Percentiles rank a stretch among this genome's conserved stretches.
phyloP scores from a whole-genome alignment of 1,140 invertebrate genomes.

The Ostrea denselamellosa region DNA sequence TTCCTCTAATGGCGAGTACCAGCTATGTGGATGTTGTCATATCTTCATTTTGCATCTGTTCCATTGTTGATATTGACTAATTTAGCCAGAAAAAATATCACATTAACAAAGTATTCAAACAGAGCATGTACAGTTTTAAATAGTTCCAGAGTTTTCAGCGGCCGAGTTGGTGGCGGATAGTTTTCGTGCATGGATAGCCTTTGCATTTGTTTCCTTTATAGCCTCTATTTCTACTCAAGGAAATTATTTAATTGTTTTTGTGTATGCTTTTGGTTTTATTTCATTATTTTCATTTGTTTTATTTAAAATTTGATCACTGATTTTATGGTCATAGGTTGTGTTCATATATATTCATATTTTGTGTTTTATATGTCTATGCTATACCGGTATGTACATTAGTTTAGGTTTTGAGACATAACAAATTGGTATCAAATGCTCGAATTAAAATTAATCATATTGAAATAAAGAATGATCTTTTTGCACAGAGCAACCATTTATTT shows the following conservation, averaged over 20 bases:
- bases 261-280: not conserved
- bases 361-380: not conserved
- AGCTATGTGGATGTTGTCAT: conserved; percentile 25
- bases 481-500: not conserved
- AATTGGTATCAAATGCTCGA: not conserved
- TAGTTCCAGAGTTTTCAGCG: not conserved
- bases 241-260: not conserved
- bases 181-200: not conserved
- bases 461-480: not conserved
- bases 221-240: not conserved
- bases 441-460: not conserved
- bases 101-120: not conserved
- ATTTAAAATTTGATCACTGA: not conserved
- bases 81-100: not conserved
- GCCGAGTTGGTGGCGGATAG: not conserved
- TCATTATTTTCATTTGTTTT: not conserved
- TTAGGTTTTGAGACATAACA: not conserved
- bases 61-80: not conserved
- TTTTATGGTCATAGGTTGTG: not conserved
- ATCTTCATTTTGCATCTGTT: conserved; percentile 20
- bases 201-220: not conserved
- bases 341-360: not conserved
- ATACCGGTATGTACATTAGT: not conserved
- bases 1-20: conserved; percentile 4
- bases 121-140: not conserved